phyloP scores from a whole-genome alignment of 2,888 invertebrate genomes.

The Pandemis cinnamomeana region DNA sequence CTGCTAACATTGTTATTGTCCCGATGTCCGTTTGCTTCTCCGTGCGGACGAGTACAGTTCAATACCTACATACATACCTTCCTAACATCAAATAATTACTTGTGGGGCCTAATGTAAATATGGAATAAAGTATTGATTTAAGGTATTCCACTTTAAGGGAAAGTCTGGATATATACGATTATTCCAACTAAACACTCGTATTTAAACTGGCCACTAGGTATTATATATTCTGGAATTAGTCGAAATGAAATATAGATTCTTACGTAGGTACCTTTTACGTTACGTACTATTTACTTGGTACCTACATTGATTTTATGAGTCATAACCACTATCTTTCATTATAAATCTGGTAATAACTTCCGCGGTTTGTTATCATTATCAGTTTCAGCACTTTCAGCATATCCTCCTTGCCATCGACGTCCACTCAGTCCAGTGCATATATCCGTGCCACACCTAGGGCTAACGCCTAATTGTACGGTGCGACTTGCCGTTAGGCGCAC shows the following conservation, averaged over 20 bases:
- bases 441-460: background rate
- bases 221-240: background rate
- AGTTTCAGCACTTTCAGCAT: too few relatives aligned
- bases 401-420: background rate
- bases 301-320: too few relatives aligned
- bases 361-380: background rate
- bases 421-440: background rate
- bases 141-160: background rate
- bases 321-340: background rate
- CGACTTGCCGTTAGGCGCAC: background rate
- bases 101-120: conserved; percentile 32
- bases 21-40: background rate
- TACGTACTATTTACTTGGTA: too few relatives aligned
- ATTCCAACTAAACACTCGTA: background rate
- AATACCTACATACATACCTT: conserved; percentile 4
- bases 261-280: too few relatives aligned
- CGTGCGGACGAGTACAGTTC: background rate
- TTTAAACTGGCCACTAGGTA: background rate
- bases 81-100: conserved; percentile 17
- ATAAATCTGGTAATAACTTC: background rate
- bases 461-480: background rate
- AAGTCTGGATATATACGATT: background rate
- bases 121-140: background rate
- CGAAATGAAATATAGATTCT: background rate
- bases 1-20: background rate